These are phyloP conservation scores for Catostomus latipinnis DNA, from an alignment of 2,797 vertebrate species.

Conservation along the genomic window DNA sequence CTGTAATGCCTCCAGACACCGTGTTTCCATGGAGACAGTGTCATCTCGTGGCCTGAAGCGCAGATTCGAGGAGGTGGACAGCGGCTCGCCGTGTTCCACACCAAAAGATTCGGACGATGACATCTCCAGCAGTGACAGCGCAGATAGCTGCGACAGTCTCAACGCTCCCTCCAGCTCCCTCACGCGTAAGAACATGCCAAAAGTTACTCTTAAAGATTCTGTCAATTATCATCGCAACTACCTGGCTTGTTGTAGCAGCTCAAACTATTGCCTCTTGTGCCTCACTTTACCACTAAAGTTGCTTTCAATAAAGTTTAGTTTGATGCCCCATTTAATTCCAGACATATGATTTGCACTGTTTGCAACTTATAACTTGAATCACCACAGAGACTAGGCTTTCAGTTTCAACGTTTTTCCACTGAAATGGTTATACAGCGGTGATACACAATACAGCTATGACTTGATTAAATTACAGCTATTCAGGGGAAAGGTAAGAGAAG, in stretches of 20 bases:
- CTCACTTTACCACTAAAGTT: background rate
- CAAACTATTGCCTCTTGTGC: background rate
- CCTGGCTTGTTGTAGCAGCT: background rate
- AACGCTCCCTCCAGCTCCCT: conserved; percentile 87
- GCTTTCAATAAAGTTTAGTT: background rate
- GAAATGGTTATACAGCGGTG: too few relatives aligned
- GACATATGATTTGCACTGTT: background rate
- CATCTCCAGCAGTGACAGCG: conserved; percentile 94
- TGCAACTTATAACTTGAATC: background rate
- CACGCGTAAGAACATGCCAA: conserved; percentile 82
- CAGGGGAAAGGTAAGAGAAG: too few relatives aligned
- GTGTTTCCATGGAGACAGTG: conserved; percentile 90
- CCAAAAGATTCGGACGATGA: conserved; percentile 91
- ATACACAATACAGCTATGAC: too few relatives aligned
- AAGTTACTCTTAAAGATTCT: background rate
- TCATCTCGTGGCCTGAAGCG: conserved; percentile 88
- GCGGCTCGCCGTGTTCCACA: conserved; percentile 87
- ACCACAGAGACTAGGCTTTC: too few relatives aligned
- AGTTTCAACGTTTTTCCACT: too few relatives aligned
- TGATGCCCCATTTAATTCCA: background rate
- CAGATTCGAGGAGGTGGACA: conserved; percentile 92
- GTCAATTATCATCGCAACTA: too few relatives aligned
- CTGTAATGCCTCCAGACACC: conserved; percentile 71
- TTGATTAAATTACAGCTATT: too few relatives aligned
- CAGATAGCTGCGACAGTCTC: conserved; percentile 95